Conservation (phyloP, 2,888 invertebrate species). For the Latheticus oryzae region DNA sequence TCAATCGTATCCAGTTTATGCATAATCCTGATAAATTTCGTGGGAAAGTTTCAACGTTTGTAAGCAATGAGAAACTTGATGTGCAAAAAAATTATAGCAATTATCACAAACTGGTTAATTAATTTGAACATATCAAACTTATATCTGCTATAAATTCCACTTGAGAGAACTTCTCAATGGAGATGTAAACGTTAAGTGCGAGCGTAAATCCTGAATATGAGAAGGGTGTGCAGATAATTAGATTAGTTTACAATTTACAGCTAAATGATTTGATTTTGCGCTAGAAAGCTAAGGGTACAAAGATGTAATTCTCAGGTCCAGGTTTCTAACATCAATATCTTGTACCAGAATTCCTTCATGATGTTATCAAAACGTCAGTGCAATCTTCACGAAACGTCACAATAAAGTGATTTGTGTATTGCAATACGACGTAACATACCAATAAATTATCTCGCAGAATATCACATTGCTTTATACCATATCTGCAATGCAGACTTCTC, state of each 20-base stretch:
- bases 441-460: slow-evolving; percentile 33
- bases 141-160: slow-evolving; percentile 18
- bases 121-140: slow-evolving; percentile 30
- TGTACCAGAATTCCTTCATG: no score
- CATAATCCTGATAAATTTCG: slow-evolving; percentile 36
- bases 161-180: slow-evolving; percentile 15
- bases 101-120: slow-evolving; percentile 30
- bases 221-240: no score
- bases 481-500: slow-evolving; percentile 41
- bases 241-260: slow-evolving; percentile 7
- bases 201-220: no score
- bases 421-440: slow-evolving; percentile 28
- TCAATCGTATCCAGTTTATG: slow-evolving; percentile 22
- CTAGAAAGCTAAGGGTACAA: no score
- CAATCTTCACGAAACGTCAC: slow-evolving; percentile 31
- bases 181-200: no score
- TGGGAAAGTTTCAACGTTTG: slow-evolving; percentile 28
- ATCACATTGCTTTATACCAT: slow-evolving; percentile 28
- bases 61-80: slow-evolving; percentile 25
- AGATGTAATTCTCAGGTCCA: no score
- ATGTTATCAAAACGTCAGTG: no score
- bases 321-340: no score
- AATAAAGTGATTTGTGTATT: slow-evolving; percentile 29
- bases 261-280: slow-evolving; percentile 8
- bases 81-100: slow-evolving; percentile 21